These are phyloP conservation scores for Cheiracanthium punctorium DNA, from an alignment of 2,888 invertebrate species.

Conservation along the genomic window DNA sequence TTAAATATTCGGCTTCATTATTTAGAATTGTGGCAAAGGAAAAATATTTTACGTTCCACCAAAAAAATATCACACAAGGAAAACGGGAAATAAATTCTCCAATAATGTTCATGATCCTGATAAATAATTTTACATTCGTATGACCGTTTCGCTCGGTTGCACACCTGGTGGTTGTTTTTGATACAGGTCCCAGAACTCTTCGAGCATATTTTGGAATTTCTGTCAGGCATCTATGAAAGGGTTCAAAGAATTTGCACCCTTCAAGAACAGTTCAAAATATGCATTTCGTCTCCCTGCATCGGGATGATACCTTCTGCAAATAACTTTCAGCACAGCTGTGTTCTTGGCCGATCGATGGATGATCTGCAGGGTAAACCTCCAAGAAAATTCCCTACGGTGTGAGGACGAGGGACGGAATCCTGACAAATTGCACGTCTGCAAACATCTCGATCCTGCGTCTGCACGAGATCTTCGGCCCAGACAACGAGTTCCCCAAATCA, in stretches of 20 bases:
- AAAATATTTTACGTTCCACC: no score
- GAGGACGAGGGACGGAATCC: constrained; percentile 45
- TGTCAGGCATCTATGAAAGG: background rate
- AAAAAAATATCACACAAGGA: no score
- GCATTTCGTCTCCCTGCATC: background rate
- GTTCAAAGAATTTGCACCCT: constrained; percentile 6
- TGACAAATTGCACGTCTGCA: constrained; percentile 61
- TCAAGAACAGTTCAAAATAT: background rate
- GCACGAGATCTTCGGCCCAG: constrained; percentile 16
- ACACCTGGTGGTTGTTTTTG: background rate
- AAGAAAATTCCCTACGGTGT: constrained; percentile 21
- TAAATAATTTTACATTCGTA: no score
- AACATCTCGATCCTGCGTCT: constrained; percentile 35
- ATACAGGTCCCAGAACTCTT: background rate
- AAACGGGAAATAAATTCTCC: no score
- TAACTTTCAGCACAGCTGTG: constrained; percentile 52
- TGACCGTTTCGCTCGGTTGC: background rate
- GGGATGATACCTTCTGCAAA: constrained; percentile 46
- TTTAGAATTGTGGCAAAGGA: no score
- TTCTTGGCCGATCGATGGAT: constrained; percentile 37
- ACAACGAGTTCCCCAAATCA: background rate
- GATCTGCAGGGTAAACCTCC: constrained; percentile 52
- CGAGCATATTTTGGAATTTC: constrained; percentile 1
- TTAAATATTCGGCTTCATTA: no score
- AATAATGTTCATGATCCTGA: no score